Evolutionary conservation across 2,888 invertebrate species (phyloP).

Genomic region (Steinernema carpocapsae): DNA sequence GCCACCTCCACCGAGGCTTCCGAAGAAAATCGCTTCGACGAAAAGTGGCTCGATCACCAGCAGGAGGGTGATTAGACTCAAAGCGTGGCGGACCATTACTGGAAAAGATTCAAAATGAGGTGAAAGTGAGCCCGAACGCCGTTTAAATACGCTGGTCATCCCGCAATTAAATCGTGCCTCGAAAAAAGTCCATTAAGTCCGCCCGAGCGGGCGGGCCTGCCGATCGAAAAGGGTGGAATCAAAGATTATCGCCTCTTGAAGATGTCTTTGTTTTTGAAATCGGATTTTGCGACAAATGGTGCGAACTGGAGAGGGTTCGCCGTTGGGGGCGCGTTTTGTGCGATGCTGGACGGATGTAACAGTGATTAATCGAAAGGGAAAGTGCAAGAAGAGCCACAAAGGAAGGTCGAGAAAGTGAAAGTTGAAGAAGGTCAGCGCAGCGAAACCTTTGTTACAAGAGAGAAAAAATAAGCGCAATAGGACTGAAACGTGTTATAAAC

Average conservation of each 20-base stretch:
- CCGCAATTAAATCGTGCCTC: slow-evolving; percentile 10
- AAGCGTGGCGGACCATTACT: slow-evolving; percentile 5
- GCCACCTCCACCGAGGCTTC: slow-evolving; percentile 39
- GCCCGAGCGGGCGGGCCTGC: not conserved
- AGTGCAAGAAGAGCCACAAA: not conserved
- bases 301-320: too few species aligned
- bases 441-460: not conserved
- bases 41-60: slow-evolving; percentile 10
- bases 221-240: not conserved
- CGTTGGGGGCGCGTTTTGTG: not conserved
- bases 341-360: not conserved
- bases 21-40: slow-evolving; percentile 39
- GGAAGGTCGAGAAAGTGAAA: not conserved
- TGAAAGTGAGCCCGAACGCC: slow-evolving; percentile 1
- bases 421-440: not conserved
- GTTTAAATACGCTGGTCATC: not conserved
- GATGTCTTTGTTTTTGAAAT: slow-evolving; percentile 16
- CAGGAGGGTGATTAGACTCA: slow-evolving; percentile 8
- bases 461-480: not conserved
- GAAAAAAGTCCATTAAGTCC: slow-evolving; percentile 3
- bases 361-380: slow-evolving; percentile 6
- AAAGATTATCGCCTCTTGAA: not conserved
- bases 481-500: not conserved
- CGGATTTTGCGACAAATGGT: slow-evolving; percentile 12
- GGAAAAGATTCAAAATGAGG: not conserved